These are phyloP conservation scores for Albula glossodonta DNA, from an alignment of 2,113 vertebrate species.

Conservation along the genomic window DNA sequence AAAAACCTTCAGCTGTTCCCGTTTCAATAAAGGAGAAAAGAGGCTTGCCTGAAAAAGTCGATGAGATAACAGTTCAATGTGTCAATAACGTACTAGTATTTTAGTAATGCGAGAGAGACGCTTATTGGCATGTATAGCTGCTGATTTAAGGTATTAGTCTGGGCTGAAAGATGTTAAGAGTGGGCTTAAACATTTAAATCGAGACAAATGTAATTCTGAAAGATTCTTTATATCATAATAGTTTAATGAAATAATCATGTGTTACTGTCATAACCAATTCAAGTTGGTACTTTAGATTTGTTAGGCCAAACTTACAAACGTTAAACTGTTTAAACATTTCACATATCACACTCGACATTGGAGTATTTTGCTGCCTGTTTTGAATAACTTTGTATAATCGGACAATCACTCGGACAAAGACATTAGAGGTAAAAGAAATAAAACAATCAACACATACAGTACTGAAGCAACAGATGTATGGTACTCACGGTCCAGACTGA, in stretches of 20 bases:
- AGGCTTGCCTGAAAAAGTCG: background rate
- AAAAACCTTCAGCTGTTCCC: background rate
- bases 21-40: background rate
- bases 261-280: background rate
- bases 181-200: constrained; percentile 7
- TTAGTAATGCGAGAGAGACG: background rate
- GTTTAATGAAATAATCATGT: background rate
- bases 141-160: constrained; percentile 19
- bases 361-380: background rate
- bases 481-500: background rate
- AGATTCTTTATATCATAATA: background rate
- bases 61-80: background rate
- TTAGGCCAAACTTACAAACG: background rate
- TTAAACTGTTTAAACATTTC: too few relatives aligned
- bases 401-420: background rate
- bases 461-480: constrained; percentile 23
- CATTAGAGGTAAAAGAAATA: background rate
- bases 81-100: background rate
- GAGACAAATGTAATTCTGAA: constrained; percentile 10
- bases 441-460: background rate
- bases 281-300: background rate
- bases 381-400: background rate
- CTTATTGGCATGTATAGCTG: background rate
- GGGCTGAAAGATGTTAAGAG: constrained; percentile 4
- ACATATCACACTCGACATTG: background rate